Evolutionary conservation across 2,888 invertebrate species (phyloP), one percentile per base, ranked within the genome.

Genomic region (Furcula furcula): DNA sequence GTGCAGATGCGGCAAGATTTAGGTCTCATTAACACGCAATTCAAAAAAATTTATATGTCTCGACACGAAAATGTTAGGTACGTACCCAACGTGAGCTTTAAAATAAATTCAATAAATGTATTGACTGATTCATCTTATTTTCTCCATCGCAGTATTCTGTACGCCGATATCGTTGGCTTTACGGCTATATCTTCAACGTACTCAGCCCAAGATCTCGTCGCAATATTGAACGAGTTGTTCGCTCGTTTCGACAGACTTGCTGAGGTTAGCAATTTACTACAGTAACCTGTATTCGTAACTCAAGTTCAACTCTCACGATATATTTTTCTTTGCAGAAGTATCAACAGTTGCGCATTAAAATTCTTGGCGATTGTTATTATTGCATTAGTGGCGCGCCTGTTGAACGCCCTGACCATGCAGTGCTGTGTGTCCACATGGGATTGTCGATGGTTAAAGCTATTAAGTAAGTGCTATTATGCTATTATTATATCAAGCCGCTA

Each of bases 111-210:
- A 42, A 34, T 13, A 29, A 26, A 15, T 16, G 11, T 22, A 13
- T 31, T 29, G 36, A 40, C 47, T 26, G 36, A 46, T 32, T 35
- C 38, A 40, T 48, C n/a, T n/a, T n/a, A n/a, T n/a, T n/a, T 40
- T 57, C 52, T 66, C 63, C 53, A 72, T 86, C 46, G 34, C 90
- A 97, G 97, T 83, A 98, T 98, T 75, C 91, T 98, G 49, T 98
- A 98, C 83, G 98, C 98, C 14, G 98, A 98, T 88, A 98, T 98
- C 76, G 98, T 98, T 33, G 98, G 98, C 33, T 98, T 98, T 80
- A 98, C 98, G 3, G 97, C 97, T 33, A 97, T 98, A 58, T 97
- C 97, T 2, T 97, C 97, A 9, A 97, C 97, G 4, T 97, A 97
- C 85, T 97, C 97, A 34, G 98, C 98, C 29, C 97, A 97, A 77